Base-by-base conservation (phyloP, 2,888 invertebrate genomes). In the Oeneis ivallda region DNA sequence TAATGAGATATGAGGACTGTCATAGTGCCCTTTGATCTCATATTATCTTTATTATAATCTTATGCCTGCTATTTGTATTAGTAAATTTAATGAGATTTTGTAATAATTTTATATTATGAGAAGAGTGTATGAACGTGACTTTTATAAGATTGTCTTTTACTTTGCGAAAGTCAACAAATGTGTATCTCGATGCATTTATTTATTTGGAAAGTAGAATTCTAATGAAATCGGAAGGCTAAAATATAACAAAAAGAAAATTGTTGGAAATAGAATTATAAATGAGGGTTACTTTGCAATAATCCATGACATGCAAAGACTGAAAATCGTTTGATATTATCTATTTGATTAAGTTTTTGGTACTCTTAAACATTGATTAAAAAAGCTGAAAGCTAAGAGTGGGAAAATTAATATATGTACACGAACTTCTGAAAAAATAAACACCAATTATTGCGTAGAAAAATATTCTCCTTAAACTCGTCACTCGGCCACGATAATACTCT, bases 41-140 rank as follows among this genome's bases (percentile, higher is more conserved):
- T 39, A 39, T 6, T 17, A 39, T 39, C 7, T 19, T 17, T 4
- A 19, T 56, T 11, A 39, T 37, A 41, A 11, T 56, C 39, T n/a
- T 9, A 11, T 54, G 13, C 41, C 41, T 56, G 11, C 56, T 56
- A 26, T 41, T 56, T 41, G 56, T 56, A 56, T 56, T 41, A 56
- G 56, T 56, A 41, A 41, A 39, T 41, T 56, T 56, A 41, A 41
- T 53, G 8, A 34, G 56, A 11, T 41, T 11, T 10, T 10, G n/a
- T n/a, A n/a, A 6, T 53, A 26, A 15, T n/a, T 13, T 10, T 32
- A 2, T 11, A n/a, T 47, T 17, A 10, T 11, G 19, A 19, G 2
- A 11, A 19, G 49, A 49, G 39, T 17, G 17, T 17, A 39, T 54
- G 39, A 11, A 41, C 19, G 41, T 56, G 41, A 11, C 13, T 7